Conservation (phyloP, 2,888 invertebrate genomes). For the Aphidius colemani region DNA sequence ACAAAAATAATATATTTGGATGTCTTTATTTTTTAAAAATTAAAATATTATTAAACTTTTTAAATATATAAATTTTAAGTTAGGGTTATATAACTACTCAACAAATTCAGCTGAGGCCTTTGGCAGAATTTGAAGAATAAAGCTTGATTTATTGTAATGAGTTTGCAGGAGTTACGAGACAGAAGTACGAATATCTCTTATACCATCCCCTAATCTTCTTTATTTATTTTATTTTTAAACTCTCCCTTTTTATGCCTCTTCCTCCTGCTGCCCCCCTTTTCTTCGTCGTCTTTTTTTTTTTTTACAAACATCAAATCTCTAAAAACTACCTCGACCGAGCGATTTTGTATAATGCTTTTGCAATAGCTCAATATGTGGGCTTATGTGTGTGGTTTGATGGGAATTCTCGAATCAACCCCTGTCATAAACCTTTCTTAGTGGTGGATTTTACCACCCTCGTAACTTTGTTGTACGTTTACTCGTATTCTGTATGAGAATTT, state of each 20-base stretch:
- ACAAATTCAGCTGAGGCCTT: conserved; percentile 53
- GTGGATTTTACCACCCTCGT: conserved; percentile 40
- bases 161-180: conserved; percentile 60
- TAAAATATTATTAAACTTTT: neutral
- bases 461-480: conserved; percentile 53
- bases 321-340: conserved; percentile 9
- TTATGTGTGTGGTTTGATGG: conserved; percentile 56
- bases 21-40: neutral
- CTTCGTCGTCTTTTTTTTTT: conserved; percentile 26
- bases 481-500: neutral
- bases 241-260: conserved; percentile 22
- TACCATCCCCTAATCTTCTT: neutral
- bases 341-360: no score
- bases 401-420: conserved; percentile 58
- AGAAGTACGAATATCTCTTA: conserved; percentile 31
- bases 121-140: conserved; percentile 56
- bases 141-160: conserved; percentile 62
- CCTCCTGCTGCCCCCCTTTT: conserved; percentile 28
- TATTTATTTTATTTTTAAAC: no score
- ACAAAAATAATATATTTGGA: neutral
- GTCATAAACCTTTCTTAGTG: conserved; percentile 61
- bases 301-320: conserved; percentile 26
- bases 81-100: conserved; percentile 48
- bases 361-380: conserved; percentile 52
- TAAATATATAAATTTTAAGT: neutral